phyloP scores from a whole-genome alignment of 2,888 invertebrate genomes.

The Ennomos quercinarius region DNA sequence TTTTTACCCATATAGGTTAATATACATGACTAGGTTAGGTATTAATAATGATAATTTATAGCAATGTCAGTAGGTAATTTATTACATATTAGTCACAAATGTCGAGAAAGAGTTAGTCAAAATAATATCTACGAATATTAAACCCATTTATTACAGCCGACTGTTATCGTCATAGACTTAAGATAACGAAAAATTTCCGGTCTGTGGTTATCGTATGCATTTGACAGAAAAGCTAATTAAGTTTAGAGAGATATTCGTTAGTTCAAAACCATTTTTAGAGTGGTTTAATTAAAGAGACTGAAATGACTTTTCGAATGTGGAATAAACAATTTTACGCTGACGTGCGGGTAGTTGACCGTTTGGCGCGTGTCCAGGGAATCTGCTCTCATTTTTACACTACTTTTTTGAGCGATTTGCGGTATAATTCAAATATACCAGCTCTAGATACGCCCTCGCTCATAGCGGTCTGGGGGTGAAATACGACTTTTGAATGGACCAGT shows the following conservation, averaged over 20 bases:
- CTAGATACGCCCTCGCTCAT: conserved; percentile 34
- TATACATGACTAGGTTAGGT: too few species aligned
- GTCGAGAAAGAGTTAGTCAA: too few species aligned
- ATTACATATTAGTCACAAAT: too few species aligned
- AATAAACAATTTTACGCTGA: conserved; percentile 47
- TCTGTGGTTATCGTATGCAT: too few species aligned
- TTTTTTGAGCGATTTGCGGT: conserved; percentile 53
- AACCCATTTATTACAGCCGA: background rate
- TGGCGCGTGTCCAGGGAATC: conserved; percentile 58
- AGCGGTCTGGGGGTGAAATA: conserved; percentile 49
- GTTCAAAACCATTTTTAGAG: background rate
- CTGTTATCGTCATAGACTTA: too few species aligned
- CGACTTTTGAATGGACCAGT: conserved; percentile 47
- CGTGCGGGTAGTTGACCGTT: conserved; percentile 50
- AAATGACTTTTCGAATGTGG: conserved; percentile 35
- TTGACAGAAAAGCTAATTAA: conserved; percentile 3
- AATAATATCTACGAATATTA: too few species aligned
- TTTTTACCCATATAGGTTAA: too few species aligned
- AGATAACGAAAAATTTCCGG: too few species aligned
- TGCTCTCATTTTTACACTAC: conserved; percentile 53
- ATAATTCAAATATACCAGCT: conserved; percentile 39
- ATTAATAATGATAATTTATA: too few species aligned
- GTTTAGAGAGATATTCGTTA: background rate
- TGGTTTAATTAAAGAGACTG: conserved; percentile 9
- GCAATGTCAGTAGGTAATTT: too few species aligned